Conservation (phyloP, 1,140 invertebrate genomes). For the Pinna nobilis region DNA sequence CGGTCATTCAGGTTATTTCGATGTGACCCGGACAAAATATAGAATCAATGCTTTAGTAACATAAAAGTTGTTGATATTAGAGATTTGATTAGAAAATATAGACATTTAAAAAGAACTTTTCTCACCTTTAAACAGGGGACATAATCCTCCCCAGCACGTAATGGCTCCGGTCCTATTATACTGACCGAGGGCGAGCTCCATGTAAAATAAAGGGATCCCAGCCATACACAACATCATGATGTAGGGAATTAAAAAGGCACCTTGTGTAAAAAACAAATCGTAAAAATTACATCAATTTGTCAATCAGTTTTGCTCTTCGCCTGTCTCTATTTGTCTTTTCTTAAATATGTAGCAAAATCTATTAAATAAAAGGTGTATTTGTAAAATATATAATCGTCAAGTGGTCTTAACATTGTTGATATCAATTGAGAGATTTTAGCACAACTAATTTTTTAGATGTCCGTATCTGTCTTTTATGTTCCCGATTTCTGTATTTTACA, state of each 20-base stretch:
- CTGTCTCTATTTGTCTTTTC: too few relatives aligned
- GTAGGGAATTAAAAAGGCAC: conserved; percentile 96
- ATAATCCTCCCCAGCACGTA: conserved; percentile 77
- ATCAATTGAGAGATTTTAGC: too few relatives aligned
- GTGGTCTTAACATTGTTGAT: too few relatives aligned
- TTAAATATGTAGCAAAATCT: too few relatives aligned
- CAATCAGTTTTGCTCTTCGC: too few relatives aligned
- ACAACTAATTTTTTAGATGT: too few relatives aligned
- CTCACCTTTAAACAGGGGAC: conserved; percentile 71
- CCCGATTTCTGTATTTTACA: too few relatives aligned
- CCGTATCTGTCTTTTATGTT: too few relatives aligned
- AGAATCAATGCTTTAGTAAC: not conserved
- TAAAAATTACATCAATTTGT: not conserved
- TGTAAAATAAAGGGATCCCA: conserved; percentile 94
- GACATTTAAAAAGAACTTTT: not conserved
- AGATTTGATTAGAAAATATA: not conserved
- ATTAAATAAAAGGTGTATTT: too few relatives aligned
- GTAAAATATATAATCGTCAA: too few relatives aligned
- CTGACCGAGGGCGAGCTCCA: conserved; percentile 96
- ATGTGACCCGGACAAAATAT: too few relatives aligned
- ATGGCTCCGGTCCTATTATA: conserved; percentile 77
- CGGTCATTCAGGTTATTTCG: too few relatives aligned
- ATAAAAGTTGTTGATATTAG: not conserved
- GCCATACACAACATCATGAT: conserved; percentile 92
- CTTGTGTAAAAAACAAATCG: conserved; percentile 75